Evolutionary conservation across 2,888 invertebrate genomes (phyloP).

Genomic region (Ceratothoa steindachneri): DNA sequence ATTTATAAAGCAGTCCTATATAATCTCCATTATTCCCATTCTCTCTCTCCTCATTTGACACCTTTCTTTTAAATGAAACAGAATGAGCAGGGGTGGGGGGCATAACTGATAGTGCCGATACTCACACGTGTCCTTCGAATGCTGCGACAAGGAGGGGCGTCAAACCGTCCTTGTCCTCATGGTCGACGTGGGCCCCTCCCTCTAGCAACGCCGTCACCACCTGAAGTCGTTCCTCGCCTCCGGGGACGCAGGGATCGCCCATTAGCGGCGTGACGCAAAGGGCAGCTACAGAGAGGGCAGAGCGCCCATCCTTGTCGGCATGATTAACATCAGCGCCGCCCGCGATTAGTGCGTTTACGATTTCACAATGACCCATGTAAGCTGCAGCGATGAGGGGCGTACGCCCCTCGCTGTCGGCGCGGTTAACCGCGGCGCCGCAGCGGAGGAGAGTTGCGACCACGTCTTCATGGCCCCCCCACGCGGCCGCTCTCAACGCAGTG

Average conservation of each 20-base stretch:
- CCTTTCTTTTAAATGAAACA: too few species aligned
- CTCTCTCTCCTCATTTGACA: too few species aligned
- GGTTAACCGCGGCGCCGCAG: constrained; percentile 55
- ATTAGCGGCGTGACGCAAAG: constrained; percentile 63
- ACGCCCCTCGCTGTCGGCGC: constrained; percentile 56
- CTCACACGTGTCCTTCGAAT: constrained; percentile 80
- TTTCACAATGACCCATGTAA: constrained; percentile 93
- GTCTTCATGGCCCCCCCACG: constrained; percentile 60
- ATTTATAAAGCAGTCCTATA: too few species aligned
- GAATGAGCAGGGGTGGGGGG: too few species aligned
- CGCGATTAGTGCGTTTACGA: constrained; percentile 75
- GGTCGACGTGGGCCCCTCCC: constrained; percentile 74
- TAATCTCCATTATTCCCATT: too few species aligned
- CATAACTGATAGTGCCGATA: too few species aligned
- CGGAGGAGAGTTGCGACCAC: constrained; percentile 53
- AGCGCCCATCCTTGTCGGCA: constrained; percentile 53
- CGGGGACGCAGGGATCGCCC: constrained; percentile 76
- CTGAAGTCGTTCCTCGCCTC: constrained; percentile 61
- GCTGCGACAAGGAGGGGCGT: constrained; percentile 83
- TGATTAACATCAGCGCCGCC: constrained; percentile 76
- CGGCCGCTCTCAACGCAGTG: constrained; percentile 82
- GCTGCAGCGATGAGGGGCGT: constrained; percentile 61
- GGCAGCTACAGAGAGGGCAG: constrained; percentile 81
- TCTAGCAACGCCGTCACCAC: constrained; percentile 66
- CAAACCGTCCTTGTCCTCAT: constrained; percentile 79